These are phyloP conservation scores for Phalacrocorax aristotelis DNA, from an alignment of 2,113 vertebrate species.

Conservation along the genomic window DNA sequence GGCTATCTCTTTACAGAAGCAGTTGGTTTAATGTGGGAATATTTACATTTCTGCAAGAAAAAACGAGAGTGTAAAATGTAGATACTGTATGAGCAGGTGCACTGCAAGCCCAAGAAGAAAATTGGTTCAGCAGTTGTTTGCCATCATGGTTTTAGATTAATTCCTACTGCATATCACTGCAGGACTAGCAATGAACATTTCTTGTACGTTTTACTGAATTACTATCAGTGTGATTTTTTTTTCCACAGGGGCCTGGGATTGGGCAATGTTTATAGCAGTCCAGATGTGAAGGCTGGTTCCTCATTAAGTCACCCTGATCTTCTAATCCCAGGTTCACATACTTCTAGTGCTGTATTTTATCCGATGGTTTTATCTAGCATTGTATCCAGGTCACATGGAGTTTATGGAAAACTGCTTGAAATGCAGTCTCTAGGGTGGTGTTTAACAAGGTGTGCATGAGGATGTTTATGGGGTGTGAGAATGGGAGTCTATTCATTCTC, in stretches of 20 bases:
- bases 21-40: background rate
- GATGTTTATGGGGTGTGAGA: slow-evolving; percentile 59
- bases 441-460: slow-evolving; percentile 49
- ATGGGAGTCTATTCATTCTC: slow-evolving; percentile 37
- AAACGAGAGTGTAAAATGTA: background rate
- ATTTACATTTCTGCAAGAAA: background rate
- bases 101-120: background rate
- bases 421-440: background rate
- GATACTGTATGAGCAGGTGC: background rate
- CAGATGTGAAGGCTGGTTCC: slow-evolving; percentile 22
- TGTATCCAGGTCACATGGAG: slow-evolving; percentile 30
- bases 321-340: slow-evolving; percentile 34
- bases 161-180: background rate
- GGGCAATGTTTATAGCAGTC: slow-evolving; percentile 6
- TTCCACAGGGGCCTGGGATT: background rate
- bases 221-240: background rate
- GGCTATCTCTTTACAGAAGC: background rate
- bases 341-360: slow-evolving; percentile 10
- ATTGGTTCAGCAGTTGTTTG: slow-evolving; percentile 9
- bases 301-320: slow-evolving; percentile 45
- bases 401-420: slow-evolving; percentile 49
- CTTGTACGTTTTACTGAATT: slow-evolving; percentile 4
- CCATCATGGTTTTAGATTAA: background rate
- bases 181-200: background rate
- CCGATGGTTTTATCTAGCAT: background rate